A percentile compares a stretch with the other conserved stretches of the same genome.
These are phyloP conservation scores for Holothuria scabra DNA, from an alignment of 53 echinoderm and acorn worm genomes.

Conservation along the genomic window DNA sequence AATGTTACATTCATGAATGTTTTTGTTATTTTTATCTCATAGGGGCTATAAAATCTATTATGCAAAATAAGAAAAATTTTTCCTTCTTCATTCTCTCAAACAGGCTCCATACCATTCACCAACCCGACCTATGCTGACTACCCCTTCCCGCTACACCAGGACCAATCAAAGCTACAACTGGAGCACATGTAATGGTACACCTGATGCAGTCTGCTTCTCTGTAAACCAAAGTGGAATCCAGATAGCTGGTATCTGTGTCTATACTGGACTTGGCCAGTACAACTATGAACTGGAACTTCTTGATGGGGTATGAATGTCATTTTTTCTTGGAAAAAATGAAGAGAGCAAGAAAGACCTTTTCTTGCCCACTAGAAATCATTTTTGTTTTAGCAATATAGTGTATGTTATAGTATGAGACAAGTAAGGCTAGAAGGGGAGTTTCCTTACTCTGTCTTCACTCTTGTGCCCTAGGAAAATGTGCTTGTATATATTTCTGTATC, in stretches of 20 bases:
- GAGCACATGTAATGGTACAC: constrained; percentile 95
- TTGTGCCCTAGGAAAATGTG: too few species aligned
- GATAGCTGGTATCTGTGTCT: constrained; percentile 92
- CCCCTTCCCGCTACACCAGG: constrained; percentile 84
- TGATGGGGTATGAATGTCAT: constrained; percentile 74
- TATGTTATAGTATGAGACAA: too few species aligned
- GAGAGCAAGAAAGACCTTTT: too few species aligned
- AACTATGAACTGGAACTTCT: constrained; percentile 95
- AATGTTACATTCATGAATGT: too few species aligned
- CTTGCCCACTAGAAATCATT: too few species aligned
- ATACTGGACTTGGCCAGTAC: constrained; percentile 92
- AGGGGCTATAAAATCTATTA: too few species aligned
- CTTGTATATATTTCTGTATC: too few species aligned
- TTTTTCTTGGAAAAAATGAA: not conserved
- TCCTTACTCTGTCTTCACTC: too few species aligned
- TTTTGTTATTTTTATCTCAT: too few species aligned
- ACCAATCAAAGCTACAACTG: constrained; percentile 88
- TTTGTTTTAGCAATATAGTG: too few species aligned
- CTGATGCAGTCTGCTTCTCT: constrained; percentile 94
- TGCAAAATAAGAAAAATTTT: not conserved
- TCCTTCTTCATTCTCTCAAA: not conserved
- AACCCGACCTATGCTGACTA: constrained; percentile 77
- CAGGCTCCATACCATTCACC: constrained; percentile 85
- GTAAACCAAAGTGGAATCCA: constrained; percentile 88
- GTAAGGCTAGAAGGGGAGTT: too few species aligned